phyloP scores from a whole-genome alignment of 2,797 vertebrate genomes.

The Zenarchopterus dispar region DNA sequence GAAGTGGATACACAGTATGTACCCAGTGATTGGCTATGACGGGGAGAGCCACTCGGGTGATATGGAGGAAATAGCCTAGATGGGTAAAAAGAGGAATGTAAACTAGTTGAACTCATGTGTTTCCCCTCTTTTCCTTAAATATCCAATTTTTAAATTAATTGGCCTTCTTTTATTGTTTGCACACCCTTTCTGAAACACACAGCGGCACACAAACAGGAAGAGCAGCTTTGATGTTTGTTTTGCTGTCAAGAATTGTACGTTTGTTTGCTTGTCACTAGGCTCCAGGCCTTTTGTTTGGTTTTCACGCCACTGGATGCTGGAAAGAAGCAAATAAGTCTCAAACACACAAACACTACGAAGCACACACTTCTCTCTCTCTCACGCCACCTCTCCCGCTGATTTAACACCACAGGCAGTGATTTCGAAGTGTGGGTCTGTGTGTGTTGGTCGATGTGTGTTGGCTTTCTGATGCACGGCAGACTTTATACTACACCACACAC shows the following conservation, averaged over 20 bases:
- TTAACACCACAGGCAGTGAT: constrained; percentile 42
- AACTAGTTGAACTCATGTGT: constrained; percentile 24
- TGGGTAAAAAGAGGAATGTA: constrained; percentile 17
- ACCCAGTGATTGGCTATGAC: constrained; percentile 62
- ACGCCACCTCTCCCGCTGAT: constrained; percentile 47
- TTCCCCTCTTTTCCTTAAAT: constrained; percentile 18
- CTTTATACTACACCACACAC: constrained; percentile 54
- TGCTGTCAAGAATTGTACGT: constrained; percentile 50
- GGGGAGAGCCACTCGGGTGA: constrained; percentile 24
- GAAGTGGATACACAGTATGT: constrained; percentile 50
- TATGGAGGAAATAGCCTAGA: constrained; percentile 40
- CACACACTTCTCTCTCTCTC: constrained; percentile 36
- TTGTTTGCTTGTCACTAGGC: constrained; percentile 61
- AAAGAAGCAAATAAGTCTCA: constrained; percentile 65
- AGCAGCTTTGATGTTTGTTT: constrained; percentile 56
- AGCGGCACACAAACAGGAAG: constrained; percentile 19
- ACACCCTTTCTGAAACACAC: background rate
- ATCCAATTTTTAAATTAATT: constrained; percentile 12
- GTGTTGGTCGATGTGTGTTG: constrained; percentile 14
- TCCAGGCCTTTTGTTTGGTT: constrained; percentile 69
- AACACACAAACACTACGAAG: constrained; percentile 30
- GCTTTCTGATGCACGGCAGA: constrained; percentile 21
- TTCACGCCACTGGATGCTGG: constrained; percentile 66
- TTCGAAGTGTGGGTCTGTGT: constrained; percentile 15
- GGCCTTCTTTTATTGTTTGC: background rate